Percentiles rank a stretch among this genome's conserved stretches.
Conservation (phyloP, 1,140 invertebrate species). For the Meloidogyne floridensis region DNA sequence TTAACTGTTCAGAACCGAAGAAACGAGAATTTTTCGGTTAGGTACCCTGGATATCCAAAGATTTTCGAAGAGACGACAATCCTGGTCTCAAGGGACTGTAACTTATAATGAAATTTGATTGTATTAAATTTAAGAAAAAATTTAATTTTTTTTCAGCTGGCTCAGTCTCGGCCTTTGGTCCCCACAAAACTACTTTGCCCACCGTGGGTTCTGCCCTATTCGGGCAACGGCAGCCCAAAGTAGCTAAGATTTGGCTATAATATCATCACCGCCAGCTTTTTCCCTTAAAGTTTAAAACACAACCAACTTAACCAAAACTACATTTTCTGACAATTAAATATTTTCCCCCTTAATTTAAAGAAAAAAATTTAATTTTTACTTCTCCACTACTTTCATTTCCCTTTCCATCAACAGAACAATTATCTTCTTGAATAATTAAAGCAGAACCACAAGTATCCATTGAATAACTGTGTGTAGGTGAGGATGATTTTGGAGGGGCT, state of each 20-base stretch:
- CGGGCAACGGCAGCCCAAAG: constrained; percentile 5
- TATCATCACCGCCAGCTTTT: constrained; percentile 18
- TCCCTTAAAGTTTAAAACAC: not conserved
- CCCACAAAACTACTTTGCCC: not conserved
- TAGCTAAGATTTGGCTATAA: constrained; percentile 18
- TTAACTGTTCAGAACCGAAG: too few species aligned
- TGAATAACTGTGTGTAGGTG: not conserved
- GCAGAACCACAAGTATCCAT: not conserved
- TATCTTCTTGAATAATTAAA: constrained; percentile 4
- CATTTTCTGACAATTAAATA: not conserved
- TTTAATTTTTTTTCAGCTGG: not conserved
- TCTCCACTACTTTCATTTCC: not conserved
- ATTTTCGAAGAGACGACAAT: too few species aligned
- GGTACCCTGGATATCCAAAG: too few species aligned
- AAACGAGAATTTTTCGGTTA: too few species aligned
- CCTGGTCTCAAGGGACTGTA: too few species aligned
- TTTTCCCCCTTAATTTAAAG: not conserved
- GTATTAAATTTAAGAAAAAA: too few species aligned
- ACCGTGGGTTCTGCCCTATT: constrained; percentile 12
- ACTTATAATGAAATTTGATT: too few species aligned
- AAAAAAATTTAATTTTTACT: constrained; percentile 1
- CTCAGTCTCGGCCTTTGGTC: constrained; percentile 34
- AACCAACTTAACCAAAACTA: not conserved
- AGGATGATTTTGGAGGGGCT: not conserved
- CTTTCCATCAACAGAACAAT: not conserved